A percentile compares a stretch with the other conserved stretches of the same genome.
phyloP scores from a whole-genome alignment of 1,140 invertebrate species.

The Notospermus geniculatus region DNA sequence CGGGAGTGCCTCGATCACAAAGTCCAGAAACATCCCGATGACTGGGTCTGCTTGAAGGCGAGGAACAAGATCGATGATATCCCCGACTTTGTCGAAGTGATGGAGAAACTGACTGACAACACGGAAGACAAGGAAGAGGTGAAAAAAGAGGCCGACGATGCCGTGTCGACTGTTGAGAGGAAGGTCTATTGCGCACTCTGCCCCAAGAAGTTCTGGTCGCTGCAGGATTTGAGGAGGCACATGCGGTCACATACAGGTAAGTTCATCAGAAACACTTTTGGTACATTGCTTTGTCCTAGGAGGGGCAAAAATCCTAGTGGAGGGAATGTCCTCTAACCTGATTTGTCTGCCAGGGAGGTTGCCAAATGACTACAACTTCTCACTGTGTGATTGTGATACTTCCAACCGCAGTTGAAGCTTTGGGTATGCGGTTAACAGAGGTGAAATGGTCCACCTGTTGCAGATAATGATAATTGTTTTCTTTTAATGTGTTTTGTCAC shows the following conservation, averaged over 20 bases:
- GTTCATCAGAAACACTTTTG: background rate
- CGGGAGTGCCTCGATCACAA: constrained; percentile 80
- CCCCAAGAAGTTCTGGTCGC: constrained; percentile 87
- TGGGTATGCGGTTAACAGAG: no score
- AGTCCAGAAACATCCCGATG: constrained; percentile 64
- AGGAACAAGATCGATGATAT: constrained; percentile 46
- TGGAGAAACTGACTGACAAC: constrained; percentile 43
- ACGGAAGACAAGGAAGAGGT: constrained; percentile 59
- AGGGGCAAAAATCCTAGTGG: no score
- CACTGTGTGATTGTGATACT: no score
- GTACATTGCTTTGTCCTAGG: background rate
- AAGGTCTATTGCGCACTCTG: constrained; percentile 77
- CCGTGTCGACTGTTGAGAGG: constrained; percentile 75
- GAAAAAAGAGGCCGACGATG: constrained; percentile 62
- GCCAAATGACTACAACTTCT: no score
- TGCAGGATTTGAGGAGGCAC: constrained; percentile 86
- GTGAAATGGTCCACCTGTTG: no score
- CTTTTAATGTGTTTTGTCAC: background rate
- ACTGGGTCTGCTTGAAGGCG: constrained; percentile 50
- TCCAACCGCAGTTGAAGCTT: no score
- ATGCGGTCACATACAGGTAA: constrained; percentile 66
- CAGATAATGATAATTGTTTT: background rate
- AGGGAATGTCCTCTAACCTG: no score
- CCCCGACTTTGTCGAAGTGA: constrained; percentile 33
- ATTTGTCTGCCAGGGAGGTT: no score